phyloP scores from a whole-genome alignment of 2,113 vertebrate genomes.

The Phocoena phocoena region DNA sequence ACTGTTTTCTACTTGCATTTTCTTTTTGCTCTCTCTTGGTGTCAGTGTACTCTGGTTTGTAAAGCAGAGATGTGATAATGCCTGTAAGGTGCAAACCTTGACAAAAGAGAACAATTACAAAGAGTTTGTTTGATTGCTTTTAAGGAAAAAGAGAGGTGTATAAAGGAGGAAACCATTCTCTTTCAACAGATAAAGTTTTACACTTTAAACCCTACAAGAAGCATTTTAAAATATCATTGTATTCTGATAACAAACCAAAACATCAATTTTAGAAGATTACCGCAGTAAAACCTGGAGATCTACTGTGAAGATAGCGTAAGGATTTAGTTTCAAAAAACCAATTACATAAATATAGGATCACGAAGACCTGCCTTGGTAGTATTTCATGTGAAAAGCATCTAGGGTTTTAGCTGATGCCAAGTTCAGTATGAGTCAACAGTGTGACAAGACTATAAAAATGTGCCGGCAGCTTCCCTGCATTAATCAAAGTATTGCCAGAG shows the following conservation, averaged over 20 bases:
- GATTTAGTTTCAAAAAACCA: background rate
- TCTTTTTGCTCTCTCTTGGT: background rate
- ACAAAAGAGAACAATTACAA: background rate
- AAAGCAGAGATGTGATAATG: background rate
- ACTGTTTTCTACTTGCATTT: background rate
- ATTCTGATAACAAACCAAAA: background rate
- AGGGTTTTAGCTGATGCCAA: background rate
- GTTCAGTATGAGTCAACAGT: background rate
- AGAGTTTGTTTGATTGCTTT: background rate
- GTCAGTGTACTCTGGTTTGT: background rate
- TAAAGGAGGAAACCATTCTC: background rate
- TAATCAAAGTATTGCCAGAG: background rate
- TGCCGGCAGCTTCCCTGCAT: background rate
- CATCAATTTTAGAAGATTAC: background rate
- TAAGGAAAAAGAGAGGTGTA: background rate
- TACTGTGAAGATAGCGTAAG: background rate
- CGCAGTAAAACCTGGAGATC: background rate
- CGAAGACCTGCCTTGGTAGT: background rate
- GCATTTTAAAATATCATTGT: background rate
- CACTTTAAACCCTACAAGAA: background rate
- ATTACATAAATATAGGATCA: too few species aligned
- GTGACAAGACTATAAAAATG: background rate
- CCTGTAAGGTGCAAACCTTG: background rate
- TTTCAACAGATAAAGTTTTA: background rate
- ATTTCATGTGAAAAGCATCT: background rate